Evolutionary conservation across 2,888 invertebrate genomes (phyloP).

Genomic region (Kryphioiulus occultus): DNA sequence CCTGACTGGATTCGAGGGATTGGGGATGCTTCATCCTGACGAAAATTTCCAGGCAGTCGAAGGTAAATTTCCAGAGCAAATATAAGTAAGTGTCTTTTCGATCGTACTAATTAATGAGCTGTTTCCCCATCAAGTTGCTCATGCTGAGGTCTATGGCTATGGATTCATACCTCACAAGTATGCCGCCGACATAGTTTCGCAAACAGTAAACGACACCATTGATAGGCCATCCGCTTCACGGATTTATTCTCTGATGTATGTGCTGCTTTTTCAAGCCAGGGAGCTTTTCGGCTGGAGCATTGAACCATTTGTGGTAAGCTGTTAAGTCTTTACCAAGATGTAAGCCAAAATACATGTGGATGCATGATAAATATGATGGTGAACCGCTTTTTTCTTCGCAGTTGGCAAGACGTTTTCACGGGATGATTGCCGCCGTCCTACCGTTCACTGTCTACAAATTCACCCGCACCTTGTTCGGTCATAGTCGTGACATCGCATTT

Average conservation of each 20-base stretch:
- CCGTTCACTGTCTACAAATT: conserved; percentile 52
- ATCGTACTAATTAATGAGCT: neutral
- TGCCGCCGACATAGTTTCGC: too few species aligned
- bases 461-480: conserved; percentile 27
- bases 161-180: conserved; percentile 42
- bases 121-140: conserved; percentile 47
- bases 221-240: neutral
- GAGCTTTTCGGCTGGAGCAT: neutral
- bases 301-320: conserved; percentile 37
- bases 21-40: conserved; percentile 52
- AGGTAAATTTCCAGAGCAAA: conserved; percentile 20
- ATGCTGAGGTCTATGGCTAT: conserved; percentile 51
- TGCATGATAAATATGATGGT: neutral
- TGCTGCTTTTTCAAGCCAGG: conserved; percentile 38
- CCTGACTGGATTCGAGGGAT: conserved; percentile 39
- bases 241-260: conserved; percentile 44
- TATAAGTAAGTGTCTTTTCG: neutral
- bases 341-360: neutral
- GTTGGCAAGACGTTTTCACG: conserved; percentile 51
- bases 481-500: conserved; percentile 47
- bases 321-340: neutral
- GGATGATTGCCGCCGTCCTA: conserved; percentile 38
- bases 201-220: neutral
- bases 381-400: neutral
- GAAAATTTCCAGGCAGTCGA: conserved; percentile 51